A percentile compares a stretch with the other conserved stretches of the same genome.
phyloP scores from a whole-genome alignment of 2,797 vertebrate genomes.

The Gymnopithys bicolor region DNA sequence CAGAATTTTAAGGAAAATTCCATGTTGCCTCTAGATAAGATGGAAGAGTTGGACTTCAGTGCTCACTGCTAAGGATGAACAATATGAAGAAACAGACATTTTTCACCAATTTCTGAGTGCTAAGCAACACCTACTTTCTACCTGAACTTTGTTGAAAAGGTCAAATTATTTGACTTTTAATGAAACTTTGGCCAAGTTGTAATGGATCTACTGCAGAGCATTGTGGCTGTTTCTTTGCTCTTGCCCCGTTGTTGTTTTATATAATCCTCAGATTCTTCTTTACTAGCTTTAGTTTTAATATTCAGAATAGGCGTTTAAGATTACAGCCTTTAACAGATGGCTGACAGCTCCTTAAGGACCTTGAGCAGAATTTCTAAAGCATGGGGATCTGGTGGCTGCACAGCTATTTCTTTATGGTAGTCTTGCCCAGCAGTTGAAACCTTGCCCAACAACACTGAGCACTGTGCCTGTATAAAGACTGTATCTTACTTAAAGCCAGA shows the following conservation, averaged over 20 bases:
- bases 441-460: background rate
- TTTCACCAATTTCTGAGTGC: background rate
- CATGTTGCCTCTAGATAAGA: background rate
- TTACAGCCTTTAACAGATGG: background rate
- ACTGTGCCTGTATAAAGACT: background rate
- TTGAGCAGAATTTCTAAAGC: background rate
- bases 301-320: background rate
- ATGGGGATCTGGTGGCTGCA: background rate
- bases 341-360: background rate
- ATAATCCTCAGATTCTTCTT: background rate
- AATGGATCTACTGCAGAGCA: background rate
- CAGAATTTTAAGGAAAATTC: background rate
- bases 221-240: background rate
- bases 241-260: accelerated
- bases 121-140: background rate
- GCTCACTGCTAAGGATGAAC: background rate
- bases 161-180: background rate
- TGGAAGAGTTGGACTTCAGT: background rate
- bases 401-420: background rate
- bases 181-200: background rate
- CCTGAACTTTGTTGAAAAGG: background rate
- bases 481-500: background rate
- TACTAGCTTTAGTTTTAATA: background rate
- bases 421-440: background rate
- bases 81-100: background rate